Percentiles rank a stretch among this genome's conserved stretches.
Evolutionary conservation across 1,140 invertebrate species (phyloP).

Genomic region (Drosophila subobscura): DNA sequence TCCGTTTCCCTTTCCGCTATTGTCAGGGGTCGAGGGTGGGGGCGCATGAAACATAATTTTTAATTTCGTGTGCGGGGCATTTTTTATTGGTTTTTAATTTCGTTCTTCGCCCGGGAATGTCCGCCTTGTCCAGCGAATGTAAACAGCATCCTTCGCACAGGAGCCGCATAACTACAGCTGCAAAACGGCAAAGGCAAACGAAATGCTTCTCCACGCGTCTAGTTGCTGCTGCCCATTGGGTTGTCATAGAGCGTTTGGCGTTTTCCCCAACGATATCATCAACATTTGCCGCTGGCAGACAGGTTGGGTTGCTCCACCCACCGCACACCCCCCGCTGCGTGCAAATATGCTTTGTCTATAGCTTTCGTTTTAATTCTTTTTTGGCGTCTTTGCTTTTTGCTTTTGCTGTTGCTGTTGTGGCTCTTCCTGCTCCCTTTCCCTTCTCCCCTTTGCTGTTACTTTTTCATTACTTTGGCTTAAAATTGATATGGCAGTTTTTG

Average conservation of each 20-base stretch:
- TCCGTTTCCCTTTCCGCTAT: slow-evolving; percentile 16
- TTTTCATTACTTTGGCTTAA: slow-evolving; percentile 82
- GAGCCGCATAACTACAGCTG: slow-evolving; percentile 9
- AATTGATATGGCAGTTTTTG: slow-evolving; percentile 80
- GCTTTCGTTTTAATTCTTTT: slow-evolving; percentile 58
- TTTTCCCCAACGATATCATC: slow-evolving; percentile 69
- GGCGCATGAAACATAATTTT: slow-evolving; percentile 75
- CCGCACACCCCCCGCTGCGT: slow-evolving; percentile 61
- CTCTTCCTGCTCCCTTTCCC: too few relatives aligned
- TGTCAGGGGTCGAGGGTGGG: slow-evolving; percentile 23
- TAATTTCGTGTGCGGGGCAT: slow-evolving; percentile 68
- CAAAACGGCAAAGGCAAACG: neutral
- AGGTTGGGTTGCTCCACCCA: slow-evolving; percentile 3
- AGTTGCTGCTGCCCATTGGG: slow-evolving; percentile 30
- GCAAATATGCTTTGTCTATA: slow-evolving; percentile 80
- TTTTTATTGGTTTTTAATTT: slow-evolving; percentile 82
- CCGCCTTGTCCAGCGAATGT: slow-evolving; percentile 38
- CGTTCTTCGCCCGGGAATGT: slow-evolving; percentile 63
- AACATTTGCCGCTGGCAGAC: slow-evolving; percentile 22
- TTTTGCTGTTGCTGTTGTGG: slow-evolving; percentile 24
- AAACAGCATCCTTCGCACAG: slow-evolving; percentile 74
- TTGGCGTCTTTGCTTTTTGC: slow-evolving; percentile 24
- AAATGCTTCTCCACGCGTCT: neutral
- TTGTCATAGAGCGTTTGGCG: slow-evolving; percentile 71
- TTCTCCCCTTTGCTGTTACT: slow-evolving; percentile 72